Conservation (phyloP, 2,113 vertebrate genomes). For the Seriola quinqueradiata region DNA sequence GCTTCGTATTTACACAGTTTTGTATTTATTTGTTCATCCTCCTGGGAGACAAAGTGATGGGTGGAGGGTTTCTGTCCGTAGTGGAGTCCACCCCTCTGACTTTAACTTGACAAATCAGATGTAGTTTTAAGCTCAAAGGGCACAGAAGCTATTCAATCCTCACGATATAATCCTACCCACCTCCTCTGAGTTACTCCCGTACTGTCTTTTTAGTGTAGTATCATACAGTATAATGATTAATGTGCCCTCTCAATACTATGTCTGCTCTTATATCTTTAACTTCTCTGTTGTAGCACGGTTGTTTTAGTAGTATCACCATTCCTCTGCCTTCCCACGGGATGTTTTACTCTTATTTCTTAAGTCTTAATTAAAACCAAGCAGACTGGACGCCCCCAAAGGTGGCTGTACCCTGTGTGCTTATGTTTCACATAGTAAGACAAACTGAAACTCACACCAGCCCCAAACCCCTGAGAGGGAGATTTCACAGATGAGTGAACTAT, state of each 20-base stretch:
- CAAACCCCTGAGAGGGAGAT: conserved; percentile 29
- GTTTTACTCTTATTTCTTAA: not conserved
- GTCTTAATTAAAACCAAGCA: conserved; percentile 50
- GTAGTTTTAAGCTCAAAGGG: conserved; percentile 20
- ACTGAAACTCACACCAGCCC: conserved; percentile 49
- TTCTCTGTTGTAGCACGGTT: not conserved
- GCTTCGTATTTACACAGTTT: conserved; percentile 11
- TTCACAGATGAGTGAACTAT: conserved; percentile 20
- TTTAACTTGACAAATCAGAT: conserved; percentile 31
- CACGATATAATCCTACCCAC: not conserved
- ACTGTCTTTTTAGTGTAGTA: not conserved
- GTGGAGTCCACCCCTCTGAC: not conserved
- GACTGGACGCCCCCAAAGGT: conserved; percentile 26
- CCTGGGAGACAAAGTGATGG: not conserved
- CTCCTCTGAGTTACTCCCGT: not conserved
- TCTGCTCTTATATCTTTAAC: not conserved
- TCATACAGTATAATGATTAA: not conserved
- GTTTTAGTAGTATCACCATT: conserved; percentile 10
- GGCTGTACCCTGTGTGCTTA: not conserved
- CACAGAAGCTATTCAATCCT: not conserved
- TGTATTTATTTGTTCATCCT: conserved; percentile 8
- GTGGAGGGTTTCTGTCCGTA: not conserved
- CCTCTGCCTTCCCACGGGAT: conserved; percentile 20
- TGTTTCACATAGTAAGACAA: conserved; percentile 51
- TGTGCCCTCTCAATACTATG: not conserved